Percentiles rank a stretch among this genome's conserved stretches.
These are phyloP conservation scores for Anoplolepis gracilipes DNA, from an alignment of 1,140 invertebrate genomes.

Conservation along the genomic window DNA sequence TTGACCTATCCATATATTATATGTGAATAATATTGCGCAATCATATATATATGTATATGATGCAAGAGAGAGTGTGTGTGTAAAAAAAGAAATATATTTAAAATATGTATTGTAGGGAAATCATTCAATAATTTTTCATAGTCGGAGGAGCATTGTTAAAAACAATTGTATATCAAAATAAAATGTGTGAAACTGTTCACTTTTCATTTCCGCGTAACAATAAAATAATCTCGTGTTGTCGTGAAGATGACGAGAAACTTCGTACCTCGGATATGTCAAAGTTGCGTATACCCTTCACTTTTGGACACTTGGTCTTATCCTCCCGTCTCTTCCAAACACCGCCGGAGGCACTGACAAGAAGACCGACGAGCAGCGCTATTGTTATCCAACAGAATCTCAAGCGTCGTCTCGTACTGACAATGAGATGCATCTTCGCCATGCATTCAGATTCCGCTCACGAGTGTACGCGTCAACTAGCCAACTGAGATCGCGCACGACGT, in stretches of 20 bases:
- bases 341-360: conserved; percentile 47
- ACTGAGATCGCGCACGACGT: conserved; percentile 33
- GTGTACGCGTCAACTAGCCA: not conserved
- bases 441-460: conserved; percentile 52
- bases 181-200: not conserved
- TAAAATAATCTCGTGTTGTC: not conserved
- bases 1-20: not conserved
- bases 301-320: conserved; percentile 88
- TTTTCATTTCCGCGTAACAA: not conserved
- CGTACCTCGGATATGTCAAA: conserved; percentile 85
- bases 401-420: conserved; percentile 35
- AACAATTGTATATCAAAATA: not conserved
- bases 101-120: not conserved
- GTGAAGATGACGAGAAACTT: too few relatives aligned
- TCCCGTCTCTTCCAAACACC: conserved; percentile 83
- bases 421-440: conserved; percentile 64
- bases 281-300: conserved; percentile 85
- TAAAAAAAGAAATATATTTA: not conserved
- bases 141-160: not conserved
- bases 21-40: not conserved
- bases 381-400: conserved; percentile 47
- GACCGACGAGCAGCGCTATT: conserved; percentile 56
- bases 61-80: not conserved
- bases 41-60: not conserved
- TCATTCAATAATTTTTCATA: not conserved